Base-by-base conservation (phyloP, 2,797 vertebrate species). In the Cossypha caffra region DNA sequence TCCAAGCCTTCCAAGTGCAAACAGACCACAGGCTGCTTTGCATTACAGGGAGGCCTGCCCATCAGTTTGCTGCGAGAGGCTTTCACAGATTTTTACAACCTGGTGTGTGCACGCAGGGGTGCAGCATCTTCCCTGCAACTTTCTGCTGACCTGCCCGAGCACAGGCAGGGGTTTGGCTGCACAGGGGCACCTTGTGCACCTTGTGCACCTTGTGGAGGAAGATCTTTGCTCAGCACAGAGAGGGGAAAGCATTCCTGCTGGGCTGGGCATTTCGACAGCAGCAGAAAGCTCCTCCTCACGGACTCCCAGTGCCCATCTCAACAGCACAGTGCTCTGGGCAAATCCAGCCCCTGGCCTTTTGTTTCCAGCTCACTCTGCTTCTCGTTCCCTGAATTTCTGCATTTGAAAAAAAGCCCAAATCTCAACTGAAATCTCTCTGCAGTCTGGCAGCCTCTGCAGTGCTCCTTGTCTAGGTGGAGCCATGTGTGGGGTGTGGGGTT, bases 11-110 rank as follows among this genome's bases (percentile, higher is more conserved):
- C 92, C 96, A 97, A 82, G 78, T 58, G 75, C 75, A 93, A 94
- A 97, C 81, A 90, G 66, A 95, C 90, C 67, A 72, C 85, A 55
- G 96, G 86, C 95, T 95, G 92, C 91, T 95, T 96, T 94, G 85
- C 81, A 91, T 93, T 96, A 92, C 58, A 42, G 92, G 86, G 83
- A 90, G 91, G 78, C 72, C 80, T 92, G 91, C 55, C 93, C 81
- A 28, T 86, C 90, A 80, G 72, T 90, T 97, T 81, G 91, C 90
- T 85, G 10, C 78, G 93, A 96, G 96, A 86, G 80, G 67, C 69
- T 79, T 68, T 79, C 48, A 50, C 66, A 18, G 95, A 93, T 80
- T 94, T 96, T 94, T 86, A 91, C 88, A 92, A 74, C 88, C 88
- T 58, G 93, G 80, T 86, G 73, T 47, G 89, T 17, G 47, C 77